phyloP scores from a whole-genome alignment of 1,140 invertebrate genomes.

The Drosophila lacteicornis region DNA sequence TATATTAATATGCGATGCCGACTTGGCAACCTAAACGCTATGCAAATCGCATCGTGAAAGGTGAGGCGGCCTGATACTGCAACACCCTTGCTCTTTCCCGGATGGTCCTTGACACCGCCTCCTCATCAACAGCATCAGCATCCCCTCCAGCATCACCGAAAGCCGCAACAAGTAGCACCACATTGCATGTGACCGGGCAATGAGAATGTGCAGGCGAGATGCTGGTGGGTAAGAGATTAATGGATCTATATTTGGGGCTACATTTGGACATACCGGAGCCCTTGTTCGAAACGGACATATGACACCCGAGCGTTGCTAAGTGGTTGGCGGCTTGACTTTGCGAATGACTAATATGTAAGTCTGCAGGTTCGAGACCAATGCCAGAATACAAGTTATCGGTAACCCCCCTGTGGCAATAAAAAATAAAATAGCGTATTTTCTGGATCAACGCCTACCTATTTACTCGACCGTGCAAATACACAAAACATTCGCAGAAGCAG shows the following conservation, averaged over 20 bases:
- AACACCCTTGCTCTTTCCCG: conserved; percentile 48
- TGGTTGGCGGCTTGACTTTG: conserved; percentile 10
- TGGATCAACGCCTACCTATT: conserved; percentile 79
- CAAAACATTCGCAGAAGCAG: conserved; percentile 22
- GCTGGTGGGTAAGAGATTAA: conserved; percentile 53
- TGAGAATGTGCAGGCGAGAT: conserved; percentile 6
- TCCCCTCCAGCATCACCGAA: conserved; percentile 2
- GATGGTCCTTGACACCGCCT: conserved; percentile 10
- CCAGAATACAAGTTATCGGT: neutral
- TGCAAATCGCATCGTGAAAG: conserved; percentile 75
- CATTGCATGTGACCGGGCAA: conserved; percentile 43
- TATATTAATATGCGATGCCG: conserved; percentile 61
- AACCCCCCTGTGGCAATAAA: conserved; percentile 20
- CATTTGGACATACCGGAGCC: conserved; percentile 59
- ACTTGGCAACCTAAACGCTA: conserved; percentile 68
- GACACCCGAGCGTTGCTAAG: conserved; percentile 23
- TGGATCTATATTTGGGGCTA: conserved; percentile 35
- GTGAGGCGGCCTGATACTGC: conserved; percentile 55
- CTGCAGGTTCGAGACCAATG: neutral
- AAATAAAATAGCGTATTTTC: conserved; percentile 47
- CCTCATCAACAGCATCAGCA: neutral
- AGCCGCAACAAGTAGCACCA: conserved; percentile 68
- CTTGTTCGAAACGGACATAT: conserved; percentile 49
- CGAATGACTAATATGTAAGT: conserved; percentile 23
- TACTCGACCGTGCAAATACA: conserved; percentile 56